Percentiles rank a stretch among this genome's conserved stretches.
These are phyloP conservation scores for Drosophila nigromelanica DNA, from an alignment of 1,140 invertebrate species.

Conservation along the genomic window DNA sequence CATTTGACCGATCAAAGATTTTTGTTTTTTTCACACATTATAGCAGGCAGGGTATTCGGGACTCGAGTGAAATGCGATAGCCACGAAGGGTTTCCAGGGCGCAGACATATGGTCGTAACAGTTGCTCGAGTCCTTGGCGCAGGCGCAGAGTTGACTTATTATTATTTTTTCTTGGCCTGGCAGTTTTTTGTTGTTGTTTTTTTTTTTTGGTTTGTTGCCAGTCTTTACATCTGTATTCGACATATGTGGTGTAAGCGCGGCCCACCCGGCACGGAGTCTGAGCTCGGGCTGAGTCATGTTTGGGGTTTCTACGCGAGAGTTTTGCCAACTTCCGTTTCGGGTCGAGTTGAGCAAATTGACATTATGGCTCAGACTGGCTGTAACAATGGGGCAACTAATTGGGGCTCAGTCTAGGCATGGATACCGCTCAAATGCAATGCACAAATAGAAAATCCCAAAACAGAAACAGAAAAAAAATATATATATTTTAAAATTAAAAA, in stretches of 20 bases:
- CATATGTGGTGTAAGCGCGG: constrained; percentile 17
- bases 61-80: constrained; percentile 69
- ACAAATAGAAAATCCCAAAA: constrained; percentile 80
- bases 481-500: constrained; percentile 32
- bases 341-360: constrained; percentile 73
- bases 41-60: constrained; percentile 3
- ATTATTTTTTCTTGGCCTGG: constrained; percentile 12
- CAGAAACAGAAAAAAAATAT: neutral
- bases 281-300: constrained; percentile 52
- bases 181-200: too few species aligned
- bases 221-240: constrained; percentile 67
- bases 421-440: constrained; percentile 65
- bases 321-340: constrained; percentile 75
- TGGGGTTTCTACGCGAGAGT: constrained; percentile 71
- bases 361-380: constrained; percentile 60
- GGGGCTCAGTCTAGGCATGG: constrained; percentile 57
- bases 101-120: constrained; percentile 65
- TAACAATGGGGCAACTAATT: constrained; percentile 77
- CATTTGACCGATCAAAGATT: too few species aligned
- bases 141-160: constrained; percentile 45
- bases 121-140: constrained; percentile 61
- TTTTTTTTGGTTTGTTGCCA: constrained; percentile 37
- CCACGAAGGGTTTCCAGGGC: constrained; percentile 53
- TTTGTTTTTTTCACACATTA: constrained; percentile 71
- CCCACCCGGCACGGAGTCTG: constrained; percentile 50